Conservation (phyloP, 2,888 invertebrate genomes). For the Clivina fossor region DNA sequence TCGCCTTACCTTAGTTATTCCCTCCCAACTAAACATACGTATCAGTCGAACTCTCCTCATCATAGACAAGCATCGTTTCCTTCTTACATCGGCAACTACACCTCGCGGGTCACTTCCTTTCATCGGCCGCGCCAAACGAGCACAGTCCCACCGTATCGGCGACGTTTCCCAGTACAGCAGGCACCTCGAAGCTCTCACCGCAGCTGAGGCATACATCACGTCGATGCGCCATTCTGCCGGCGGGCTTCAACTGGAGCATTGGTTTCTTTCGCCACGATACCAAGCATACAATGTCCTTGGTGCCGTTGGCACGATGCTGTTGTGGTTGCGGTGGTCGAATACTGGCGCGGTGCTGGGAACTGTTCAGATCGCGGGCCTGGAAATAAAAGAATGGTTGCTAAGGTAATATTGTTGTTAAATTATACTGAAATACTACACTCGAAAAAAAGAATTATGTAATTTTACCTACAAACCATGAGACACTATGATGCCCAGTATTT, state of each 20-base stretch:
- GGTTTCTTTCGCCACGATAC: conserved; percentile 47
- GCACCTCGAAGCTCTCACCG: conserved; percentile 45
- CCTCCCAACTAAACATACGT: conserved; percentile 17
- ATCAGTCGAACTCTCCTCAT: conserved; percentile 8
- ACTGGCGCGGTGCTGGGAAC: conserved; percentile 39
- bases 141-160: conserved; percentile 28
- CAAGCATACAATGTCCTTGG: conserved; percentile 46
- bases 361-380: conserved; percentile 28
- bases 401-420: too few species aligned
- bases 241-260: conserved; percentile 10
- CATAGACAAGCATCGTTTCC: background rate
- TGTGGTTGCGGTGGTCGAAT: conserved; percentile 43
- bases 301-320: too few species aligned
- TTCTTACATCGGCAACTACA: conserved; percentile 38
- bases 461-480: too few species aligned
- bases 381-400: too few species aligned
- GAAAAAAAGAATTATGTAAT: too few species aligned
- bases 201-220: conserved; percentile 46
- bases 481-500: too few species aligned
- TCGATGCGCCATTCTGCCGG: conserved; percentile 34
- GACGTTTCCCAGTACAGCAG: conserved; percentile 31
- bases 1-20: background rate
- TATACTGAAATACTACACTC: too few species aligned
- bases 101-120: conserved; percentile 38
- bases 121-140: conserved; percentile 32